A percentile compares a stretch with the other conserved stretches of the same genome.
These are phyloP conservation scores for Brachymystax lenok DNA, from an alignment of 2,797 vertebrate species.

Conservation along the genomic window DNA sequence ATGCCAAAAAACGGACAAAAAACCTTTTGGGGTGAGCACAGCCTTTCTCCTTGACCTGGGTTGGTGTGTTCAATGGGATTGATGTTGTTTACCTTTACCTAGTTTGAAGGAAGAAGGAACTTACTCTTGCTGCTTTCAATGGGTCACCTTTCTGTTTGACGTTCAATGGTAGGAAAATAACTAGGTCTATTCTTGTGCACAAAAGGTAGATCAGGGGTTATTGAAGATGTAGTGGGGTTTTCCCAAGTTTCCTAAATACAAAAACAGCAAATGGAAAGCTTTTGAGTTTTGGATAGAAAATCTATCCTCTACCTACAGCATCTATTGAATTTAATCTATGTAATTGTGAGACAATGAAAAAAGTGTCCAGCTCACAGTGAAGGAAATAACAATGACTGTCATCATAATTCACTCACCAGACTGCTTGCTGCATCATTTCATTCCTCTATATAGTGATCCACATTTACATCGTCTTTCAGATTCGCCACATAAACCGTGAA, in stretches of 20 bases:
- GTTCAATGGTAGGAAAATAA: neutral
- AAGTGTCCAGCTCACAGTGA: neutral
- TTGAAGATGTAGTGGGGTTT: neutral
- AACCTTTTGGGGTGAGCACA: constrained; percentile 39
- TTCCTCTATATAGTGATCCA: constrained; percentile 24
- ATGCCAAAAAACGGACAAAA: constrained; percentile 53
- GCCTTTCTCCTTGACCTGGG: constrained; percentile 25
- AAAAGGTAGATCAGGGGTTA: constrained; percentile 24
- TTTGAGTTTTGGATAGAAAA: constrained; percentile 4
- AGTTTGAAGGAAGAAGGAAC: constrained; percentile 18
- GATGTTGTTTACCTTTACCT: constrained; percentile 38
- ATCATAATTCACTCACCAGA: constrained; percentile 27
- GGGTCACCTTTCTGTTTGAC: neutral
- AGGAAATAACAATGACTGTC: neutral
- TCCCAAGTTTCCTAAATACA: constrained; percentile 4
- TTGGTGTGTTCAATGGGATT: constrained; percentile 46
- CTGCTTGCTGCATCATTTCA: constrained; percentile 26
- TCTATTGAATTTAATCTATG: neutral
- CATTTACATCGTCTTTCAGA: constrained; percentile 27
- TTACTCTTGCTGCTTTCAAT: neutral
- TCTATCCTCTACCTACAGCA: neutral
- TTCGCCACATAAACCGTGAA: constrained; percentile 44
- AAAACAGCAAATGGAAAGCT: constrained; percentile 12
- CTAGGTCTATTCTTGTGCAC: constrained; percentile 16
- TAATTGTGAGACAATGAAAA: neutral